Conservation (phyloP, 2,113 vertebrate genomes). For the Poeciliopsis occidentalis region DNA sequence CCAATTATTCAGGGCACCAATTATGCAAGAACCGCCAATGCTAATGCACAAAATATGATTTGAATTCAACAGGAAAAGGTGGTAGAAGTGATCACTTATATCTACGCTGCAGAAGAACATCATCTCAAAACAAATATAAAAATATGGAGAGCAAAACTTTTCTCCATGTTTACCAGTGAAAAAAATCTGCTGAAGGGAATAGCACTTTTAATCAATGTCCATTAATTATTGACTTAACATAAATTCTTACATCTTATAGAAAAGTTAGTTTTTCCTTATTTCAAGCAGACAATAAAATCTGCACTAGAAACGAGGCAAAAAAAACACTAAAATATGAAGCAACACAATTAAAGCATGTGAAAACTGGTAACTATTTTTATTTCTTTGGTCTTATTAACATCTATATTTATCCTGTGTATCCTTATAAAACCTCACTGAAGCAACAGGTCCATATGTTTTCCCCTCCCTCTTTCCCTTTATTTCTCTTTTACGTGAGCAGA, state of each 20-base stretch:
- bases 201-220: too few relatives aligned
- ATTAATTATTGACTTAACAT: too few relatives aligned
- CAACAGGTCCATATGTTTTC: conserved; percentile 11
- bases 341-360: neutral
- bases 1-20: neutral
- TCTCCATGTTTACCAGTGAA: too few relatives aligned
- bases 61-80: neutral
- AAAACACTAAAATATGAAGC: neutral
- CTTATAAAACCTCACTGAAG: conserved; percentile 19
- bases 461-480: neutral
- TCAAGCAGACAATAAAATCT: too few relatives aligned
- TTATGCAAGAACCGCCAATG: too few relatives aligned
- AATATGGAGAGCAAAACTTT: too few relatives aligned
- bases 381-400: conserved; percentile 3
- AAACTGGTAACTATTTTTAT: conserved; percentile 11
- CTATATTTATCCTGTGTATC: conserved; percentile 21
- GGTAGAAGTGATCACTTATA: neutral
- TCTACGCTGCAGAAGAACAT: too few relatives aligned
- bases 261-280: too few relatives aligned
- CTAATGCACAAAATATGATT: neutral
- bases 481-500: conserved; percentile 64
- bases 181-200: too few relatives aligned
- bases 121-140: too few relatives aligned
- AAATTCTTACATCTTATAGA: too few relatives aligned
- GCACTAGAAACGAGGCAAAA: too few relatives aligned